phyloP scores from a whole-genome alignment of 2,113 vertebrate genomes.

The Pseudolaguvia tuberculata region DNA sequence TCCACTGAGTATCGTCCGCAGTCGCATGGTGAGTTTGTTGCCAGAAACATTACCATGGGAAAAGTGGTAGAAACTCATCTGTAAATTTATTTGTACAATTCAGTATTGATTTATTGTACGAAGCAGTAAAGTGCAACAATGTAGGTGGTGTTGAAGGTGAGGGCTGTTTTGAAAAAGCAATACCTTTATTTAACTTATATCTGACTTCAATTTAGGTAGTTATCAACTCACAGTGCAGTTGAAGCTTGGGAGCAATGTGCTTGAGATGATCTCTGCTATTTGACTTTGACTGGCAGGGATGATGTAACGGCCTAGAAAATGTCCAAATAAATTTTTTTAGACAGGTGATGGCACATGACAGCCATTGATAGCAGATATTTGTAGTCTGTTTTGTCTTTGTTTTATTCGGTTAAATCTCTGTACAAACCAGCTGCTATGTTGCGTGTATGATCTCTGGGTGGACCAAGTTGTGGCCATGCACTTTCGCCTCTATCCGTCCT shows the following conservation, averaged over 20 bases:
- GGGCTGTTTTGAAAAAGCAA: too few relatives aligned
- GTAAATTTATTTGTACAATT: background rate
- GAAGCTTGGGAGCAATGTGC: conserved; percentile 61
- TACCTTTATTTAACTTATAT: too few relatives aligned
- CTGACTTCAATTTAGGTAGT: background rate
- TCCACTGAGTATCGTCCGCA: conserved; percentile 49
- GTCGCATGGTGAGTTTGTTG: conserved; percentile 46
- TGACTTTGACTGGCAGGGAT: conserved; percentile 52
- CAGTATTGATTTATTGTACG: background rate
- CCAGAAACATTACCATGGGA: conserved; percentile 41
- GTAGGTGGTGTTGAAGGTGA: background rate
- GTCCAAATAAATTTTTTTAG: conserved; percentile 1
- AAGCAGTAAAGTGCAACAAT: background rate
- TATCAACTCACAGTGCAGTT: conserved; percentile 64
- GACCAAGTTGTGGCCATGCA: conserved; percentile 54
- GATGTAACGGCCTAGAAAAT: conserved; percentile 61
- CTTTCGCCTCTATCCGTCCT: conserved; percentile 47
- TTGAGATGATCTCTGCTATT: conserved; percentile 61
- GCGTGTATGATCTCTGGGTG: conserved; percentile 67
- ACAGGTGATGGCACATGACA: background rate
- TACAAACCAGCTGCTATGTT: conserved; percentile 66
- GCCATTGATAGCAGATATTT: background rate
- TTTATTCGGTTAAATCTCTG: background rate
- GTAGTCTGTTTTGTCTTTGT: too few relatives aligned
- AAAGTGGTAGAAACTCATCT: conserved; percentile 65